Evolutionary conservation across 2,797 vertebrate genomes (phyloP).

Genomic region (Orientallactaga sibirica): DNA sequence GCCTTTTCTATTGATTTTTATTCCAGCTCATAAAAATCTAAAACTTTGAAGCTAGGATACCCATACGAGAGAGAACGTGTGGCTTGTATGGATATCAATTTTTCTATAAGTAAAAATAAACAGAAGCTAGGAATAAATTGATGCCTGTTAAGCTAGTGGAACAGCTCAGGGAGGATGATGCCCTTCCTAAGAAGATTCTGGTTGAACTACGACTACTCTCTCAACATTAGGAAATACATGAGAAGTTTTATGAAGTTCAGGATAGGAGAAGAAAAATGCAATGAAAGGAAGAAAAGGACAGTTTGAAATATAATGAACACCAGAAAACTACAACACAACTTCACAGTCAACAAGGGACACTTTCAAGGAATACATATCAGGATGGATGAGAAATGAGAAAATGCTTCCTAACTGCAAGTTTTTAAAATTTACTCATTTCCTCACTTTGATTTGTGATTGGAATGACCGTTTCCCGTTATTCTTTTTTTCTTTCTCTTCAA

Average conservation of each 20-base stretch:
- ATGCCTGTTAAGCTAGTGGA: slow-evolving; percentile 2
- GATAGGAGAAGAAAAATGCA: not conserved
- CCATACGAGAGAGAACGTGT: too few species aligned
- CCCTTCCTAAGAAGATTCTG: not conserved
- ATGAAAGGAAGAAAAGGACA: not conserved
- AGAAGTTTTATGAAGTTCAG: slow-evolving; percentile 19
- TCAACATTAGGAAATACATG: slow-evolving; percentile 1
- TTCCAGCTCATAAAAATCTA: too few species aligned
- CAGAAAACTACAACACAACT: slow-evolving; percentile 33
- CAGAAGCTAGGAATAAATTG: not conserved
- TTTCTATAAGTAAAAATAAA: too few species aligned
- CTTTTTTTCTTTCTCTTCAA: not conserved
- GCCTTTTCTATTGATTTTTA: too few species aligned
- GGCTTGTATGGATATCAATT: too few species aligned
- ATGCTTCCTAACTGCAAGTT: not conserved
- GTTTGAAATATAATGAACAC: not conserved
- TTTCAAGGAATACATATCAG: slow-evolving; percentile 22
- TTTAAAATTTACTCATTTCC: not conserved
- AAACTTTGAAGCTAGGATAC: too few species aligned
- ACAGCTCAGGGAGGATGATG: not conserved
- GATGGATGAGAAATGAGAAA: slow-evolving; percentile 30
- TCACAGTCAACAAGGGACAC: not conserved
- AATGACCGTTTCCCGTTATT: not conserved
- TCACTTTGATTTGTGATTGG: not conserved
- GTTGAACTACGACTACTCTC: not conserved